Conservation (phyloP, 1,140 invertebrate species). For the Trichonephila clavata region DNA sequence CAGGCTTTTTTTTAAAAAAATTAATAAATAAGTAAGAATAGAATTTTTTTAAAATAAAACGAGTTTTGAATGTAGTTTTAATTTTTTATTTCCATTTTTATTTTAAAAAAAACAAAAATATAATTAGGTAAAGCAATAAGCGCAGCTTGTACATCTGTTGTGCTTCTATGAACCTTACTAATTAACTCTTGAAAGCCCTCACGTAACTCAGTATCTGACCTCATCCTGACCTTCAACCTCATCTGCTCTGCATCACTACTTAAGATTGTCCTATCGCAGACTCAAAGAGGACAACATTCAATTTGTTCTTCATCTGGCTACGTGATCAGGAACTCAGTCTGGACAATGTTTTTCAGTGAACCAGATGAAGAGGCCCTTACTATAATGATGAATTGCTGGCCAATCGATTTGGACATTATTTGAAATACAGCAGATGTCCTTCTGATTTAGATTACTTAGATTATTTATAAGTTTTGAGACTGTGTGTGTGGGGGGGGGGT, state of each 20-base stretch:
- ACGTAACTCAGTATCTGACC: neutral
- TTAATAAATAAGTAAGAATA: too few species aligned
- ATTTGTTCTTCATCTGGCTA: neutral
- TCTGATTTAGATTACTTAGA: neutral
- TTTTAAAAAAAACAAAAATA: too few species aligned
- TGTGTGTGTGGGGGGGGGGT: too few species aligned
- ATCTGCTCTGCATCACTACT: neutral
- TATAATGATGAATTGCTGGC: neutral
- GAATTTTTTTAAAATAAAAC: too few species aligned
- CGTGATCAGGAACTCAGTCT: neutral
- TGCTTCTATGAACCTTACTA: neutral
- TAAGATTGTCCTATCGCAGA: neutral
- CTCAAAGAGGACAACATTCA: neutral
- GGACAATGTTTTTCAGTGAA: slow-evolving; percentile 8
- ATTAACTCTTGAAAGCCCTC: neutral
- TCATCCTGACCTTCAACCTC: slow-evolving; percentile 6
- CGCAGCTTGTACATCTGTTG: too few species aligned
- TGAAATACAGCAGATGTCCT: neutral
- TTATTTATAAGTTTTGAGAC: too few species aligned
- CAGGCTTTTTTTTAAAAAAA: too few species aligned
- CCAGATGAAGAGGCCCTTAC: neutral
- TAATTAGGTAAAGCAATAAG: too few species aligned
- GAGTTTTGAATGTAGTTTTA: too few species aligned
- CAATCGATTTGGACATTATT: neutral
- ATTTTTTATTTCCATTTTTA: too few species aligned